Evolutionary conservation across 2,113 vertebrate species (phyloP), one percentile per base, ranked within the genome.

Genomic region (Alouatta palliata): DNA sequence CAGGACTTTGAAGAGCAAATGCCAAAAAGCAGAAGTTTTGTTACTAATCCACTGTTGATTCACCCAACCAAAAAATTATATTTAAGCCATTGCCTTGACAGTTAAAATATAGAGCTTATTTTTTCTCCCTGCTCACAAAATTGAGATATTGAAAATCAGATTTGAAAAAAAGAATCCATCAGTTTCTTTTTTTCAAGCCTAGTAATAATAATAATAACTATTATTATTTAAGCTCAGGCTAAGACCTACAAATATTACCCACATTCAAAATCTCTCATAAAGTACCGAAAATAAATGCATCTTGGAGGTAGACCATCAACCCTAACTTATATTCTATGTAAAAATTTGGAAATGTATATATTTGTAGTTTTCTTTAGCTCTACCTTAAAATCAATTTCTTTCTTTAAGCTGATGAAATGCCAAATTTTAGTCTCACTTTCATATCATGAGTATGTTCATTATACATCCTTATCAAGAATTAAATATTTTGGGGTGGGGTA

Each of bases 51-150:
- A 85, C 84, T 95, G 83, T 96, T 95, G 76, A 96, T 54, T 97
- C 87, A 96, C 5, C 56, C 54, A 94, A 76, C 84, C 90, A 96
- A 92, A 97, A 97, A 97, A 98, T 95, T 96, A 89, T 87, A 93
- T 97, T 97, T 95, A 92, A 96, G 68, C 56, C 88, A 97, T 90
- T 95, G 85, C 71, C 73, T 95, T 80, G 73, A 92, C 92, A 96
- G 54, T 40, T 88, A 97, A 96, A 96, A 91, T 75, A 88, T 21
- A 95, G 37, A 76, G n/a, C 12, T 84, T 94, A 89, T 89, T 90
- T 94, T 94, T 90, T 19, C n/a, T 93, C 17, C 68, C 66, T 97
- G 84, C 56, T 86, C 87, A 80, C 84, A 93, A 93, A 85, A 91
- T 54, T 93, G 45, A 90, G 75, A 97, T 56, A 79, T 32, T 35